Percentiles rank a stretch among this genome's conserved stretches.
Evolutionary conservation across 2,113 vertebrate genomes (phyloP).

Genomic region (Salvelinus namaycush): DNA sequence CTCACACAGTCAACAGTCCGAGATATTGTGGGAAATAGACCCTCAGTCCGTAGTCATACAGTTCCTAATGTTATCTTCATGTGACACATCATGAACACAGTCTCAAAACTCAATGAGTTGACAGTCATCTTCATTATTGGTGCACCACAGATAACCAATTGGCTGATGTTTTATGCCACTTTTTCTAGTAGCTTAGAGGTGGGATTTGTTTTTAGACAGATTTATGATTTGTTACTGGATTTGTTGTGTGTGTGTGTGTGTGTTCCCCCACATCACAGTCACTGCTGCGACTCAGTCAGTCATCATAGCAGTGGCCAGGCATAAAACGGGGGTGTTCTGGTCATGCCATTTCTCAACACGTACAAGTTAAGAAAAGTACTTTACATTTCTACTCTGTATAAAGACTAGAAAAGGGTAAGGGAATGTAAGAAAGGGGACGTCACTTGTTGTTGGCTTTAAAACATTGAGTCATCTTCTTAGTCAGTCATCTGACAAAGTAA

Average conservation of each 20-base stretch:
- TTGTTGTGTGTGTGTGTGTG: slow-evolving; percentile 23
- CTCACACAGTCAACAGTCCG: slow-evolving; percentile 28
- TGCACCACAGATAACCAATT: not conserved
- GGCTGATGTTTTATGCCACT: not conserved
- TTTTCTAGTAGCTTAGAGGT: slow-evolving; percentile 17
- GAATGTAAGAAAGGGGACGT: too few relatives aligned
- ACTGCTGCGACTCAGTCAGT: slow-evolving; percentile 23
- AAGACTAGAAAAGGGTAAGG: too few relatives aligned
- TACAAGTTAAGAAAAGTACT: too few relatives aligned
- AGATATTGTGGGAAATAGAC: not conserved
- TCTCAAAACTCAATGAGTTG: not conserved
- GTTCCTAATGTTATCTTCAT: too few relatives aligned
- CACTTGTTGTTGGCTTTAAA: too few relatives aligned
- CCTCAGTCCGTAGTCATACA: not conserved
- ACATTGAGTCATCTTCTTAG: too few relatives aligned
- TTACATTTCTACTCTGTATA: too few relatives aligned
- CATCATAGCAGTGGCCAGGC: slow-evolving; percentile 3
- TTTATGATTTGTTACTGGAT: slow-evolving; percentile 33
- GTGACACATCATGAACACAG: not conserved
- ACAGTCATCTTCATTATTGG: not conserved
- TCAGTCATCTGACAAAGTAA: not conserved
- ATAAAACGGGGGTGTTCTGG: slow-evolving; percentile 20
- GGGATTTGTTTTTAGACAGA: slow-evolving; percentile 30
- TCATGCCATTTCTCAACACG: not conserved
- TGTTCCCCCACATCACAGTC: slow-evolving; percentile 19